A percentile compares a stretch with the other conserved stretches of the same genome.
phyloP scores from a whole-genome alignment of 2,888 invertebrate genomes.

The Oxycera nigricornis region DNA sequence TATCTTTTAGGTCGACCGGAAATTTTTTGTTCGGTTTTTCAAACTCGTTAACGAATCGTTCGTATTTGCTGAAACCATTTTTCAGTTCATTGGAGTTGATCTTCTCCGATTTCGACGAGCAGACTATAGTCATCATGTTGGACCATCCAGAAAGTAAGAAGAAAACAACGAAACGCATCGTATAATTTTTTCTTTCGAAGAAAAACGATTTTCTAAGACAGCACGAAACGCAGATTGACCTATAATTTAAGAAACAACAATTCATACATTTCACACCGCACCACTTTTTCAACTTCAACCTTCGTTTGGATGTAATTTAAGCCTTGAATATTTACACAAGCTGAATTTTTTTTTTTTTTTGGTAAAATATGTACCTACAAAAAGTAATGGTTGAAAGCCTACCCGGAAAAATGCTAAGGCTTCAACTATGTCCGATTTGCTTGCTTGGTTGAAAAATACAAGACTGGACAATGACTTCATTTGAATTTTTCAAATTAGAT shows the following conservation, averaged over 20 bases:
- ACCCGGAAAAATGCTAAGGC: background rate
- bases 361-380: background rate
- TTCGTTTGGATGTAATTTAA: no score
- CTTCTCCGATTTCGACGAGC: background rate
- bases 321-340: no score
- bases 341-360: background rate
- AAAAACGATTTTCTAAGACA: background rate
- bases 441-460: background rate
- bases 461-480: slow-evolving; percentile 4
- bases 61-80: background rate
- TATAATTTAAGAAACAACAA: background rate
- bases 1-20: background rate
- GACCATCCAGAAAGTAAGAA: slow-evolving; percentile 2
- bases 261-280: background rate
- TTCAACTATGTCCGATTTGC: background rate
- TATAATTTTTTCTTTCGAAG: background rate
- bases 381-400: background rate
- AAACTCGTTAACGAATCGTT: background rate
- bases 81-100: background rate
- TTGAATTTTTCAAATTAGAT: slow-evolving; percentile 10
- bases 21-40: background rate
- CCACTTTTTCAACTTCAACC: background rate
- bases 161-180: background rate
- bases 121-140: background rate
- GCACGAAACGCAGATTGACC: slow-evolving; percentile 8